A percentile compares a stretch with the other conserved stretches of the same genome.
phyloP scores from a whole-genome alignment of 2,888 invertebrate genomes.

The Melanchra persicariae region DNA sequence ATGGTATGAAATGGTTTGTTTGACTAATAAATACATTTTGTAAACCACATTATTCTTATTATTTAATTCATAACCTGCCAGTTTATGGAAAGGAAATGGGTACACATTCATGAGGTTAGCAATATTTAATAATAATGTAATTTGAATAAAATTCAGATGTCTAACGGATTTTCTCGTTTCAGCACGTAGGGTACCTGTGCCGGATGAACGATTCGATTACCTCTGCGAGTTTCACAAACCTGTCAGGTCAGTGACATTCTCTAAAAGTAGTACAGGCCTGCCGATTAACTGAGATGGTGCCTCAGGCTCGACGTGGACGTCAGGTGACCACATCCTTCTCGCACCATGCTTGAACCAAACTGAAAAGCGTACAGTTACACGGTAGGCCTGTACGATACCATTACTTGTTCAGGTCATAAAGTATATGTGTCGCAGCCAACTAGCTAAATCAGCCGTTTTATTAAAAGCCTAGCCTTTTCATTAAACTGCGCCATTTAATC shows the following conservation, averaged over 20 bases:
- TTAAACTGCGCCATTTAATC: too few species aligned
- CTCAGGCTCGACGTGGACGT: too few species aligned
- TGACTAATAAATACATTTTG: conserved; percentile 27
- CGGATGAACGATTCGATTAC: conserved; percentile 98
- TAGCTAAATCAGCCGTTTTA: too few species aligned
- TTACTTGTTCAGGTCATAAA: not conserved
- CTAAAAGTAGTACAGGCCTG: not conserved
- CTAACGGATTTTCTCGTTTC: conserved; percentile 73
- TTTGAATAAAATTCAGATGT: conserved; percentile 34
- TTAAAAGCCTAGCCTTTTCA: too few species aligned
- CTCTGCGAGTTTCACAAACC: conserved; percentile 98
- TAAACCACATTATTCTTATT: not conserved
- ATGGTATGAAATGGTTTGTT: conserved; percentile 8
- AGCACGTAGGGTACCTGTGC: conserved; percentile 99
- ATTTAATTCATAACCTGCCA: conserved; percentile 19
- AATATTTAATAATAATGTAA: not conserved
- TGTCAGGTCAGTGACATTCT: conserved; percentile 92
- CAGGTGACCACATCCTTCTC: not conserved
- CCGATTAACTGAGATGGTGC: not conserved
- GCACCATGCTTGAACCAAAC: not conserved
- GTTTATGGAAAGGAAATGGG: not conserved
- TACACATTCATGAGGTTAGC: conserved; percentile 41
- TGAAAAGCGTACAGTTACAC: not conserved
- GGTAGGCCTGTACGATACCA: not conserved
- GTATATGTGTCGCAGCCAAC: too few species aligned